A percentile compares a stretch with the other conserved stretches of the same genome.
Conservation (phyloP, 2,888 invertebrate genomes). For the Cerceris rybyensis region DNA sequence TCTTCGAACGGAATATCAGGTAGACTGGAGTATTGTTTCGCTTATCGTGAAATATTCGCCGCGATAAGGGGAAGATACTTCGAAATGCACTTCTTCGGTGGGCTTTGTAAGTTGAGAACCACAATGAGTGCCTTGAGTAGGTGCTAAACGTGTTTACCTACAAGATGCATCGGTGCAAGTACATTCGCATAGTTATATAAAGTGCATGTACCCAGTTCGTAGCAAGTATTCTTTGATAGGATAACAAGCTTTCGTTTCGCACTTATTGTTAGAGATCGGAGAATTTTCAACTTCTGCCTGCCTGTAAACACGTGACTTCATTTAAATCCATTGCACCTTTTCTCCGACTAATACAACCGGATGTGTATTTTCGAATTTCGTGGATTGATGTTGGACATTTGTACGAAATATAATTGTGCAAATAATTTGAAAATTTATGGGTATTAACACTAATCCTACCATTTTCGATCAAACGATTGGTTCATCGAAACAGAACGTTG, state of each 20-base stretch:
- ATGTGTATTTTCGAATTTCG: too few relatives aligned
- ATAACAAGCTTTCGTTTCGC: slow-evolving; percentile 41
- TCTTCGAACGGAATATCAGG: neutral
- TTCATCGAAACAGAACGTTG: too few relatives aligned
- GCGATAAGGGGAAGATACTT: slow-evolving; percentile 15
- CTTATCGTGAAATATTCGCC: slow-evolving; percentile 3
- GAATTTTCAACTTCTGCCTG: neutral
- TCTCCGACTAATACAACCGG: too few relatives aligned
- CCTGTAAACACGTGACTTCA: neutral
- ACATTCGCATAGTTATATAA: slow-evolving; percentile 26
- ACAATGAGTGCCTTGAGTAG: slow-evolving; percentile 51
- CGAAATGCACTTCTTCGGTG: slow-evolving; percentile 32
- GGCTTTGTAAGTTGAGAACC: slow-evolving; percentile 54
- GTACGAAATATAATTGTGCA: too few relatives aligned
- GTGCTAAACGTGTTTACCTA: slow-evolving; percentile 61
- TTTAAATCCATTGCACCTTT: too few relatives aligned
- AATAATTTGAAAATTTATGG: too few relatives aligned
- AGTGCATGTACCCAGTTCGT: slow-evolving; percentile 16
- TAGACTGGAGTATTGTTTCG: neutral
- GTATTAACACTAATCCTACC: too few relatives aligned
- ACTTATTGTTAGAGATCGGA: neutral
- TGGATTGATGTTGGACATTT: too few relatives aligned
- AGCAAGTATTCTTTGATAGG: slow-evolving; percentile 18
- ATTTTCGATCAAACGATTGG: too few relatives aligned
- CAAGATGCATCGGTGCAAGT: slow-evolving; percentile 49